Base-by-base conservation (phyloP, 2,113 vertebrate genomes). In the Catagonus wagneri region DNA sequence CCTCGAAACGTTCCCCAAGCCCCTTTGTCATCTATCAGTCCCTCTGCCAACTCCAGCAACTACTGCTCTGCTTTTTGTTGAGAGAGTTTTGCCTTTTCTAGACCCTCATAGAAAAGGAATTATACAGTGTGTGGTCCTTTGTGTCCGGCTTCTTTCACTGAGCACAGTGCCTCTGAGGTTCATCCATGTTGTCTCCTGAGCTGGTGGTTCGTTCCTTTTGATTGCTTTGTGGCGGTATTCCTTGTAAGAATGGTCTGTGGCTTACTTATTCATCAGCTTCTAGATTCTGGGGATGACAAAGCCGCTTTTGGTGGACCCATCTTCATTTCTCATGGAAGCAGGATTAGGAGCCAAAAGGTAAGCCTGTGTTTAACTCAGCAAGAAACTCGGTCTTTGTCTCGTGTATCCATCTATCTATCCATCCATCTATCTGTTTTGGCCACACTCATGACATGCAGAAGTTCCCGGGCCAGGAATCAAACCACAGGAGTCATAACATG, bases 31-130 rank as follows among this genome's bases (percentile, higher is more conserved):
- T 13, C 36, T 27, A 50, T 13, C 36, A 72, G 3, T n/a, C 50
- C n/a, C 14, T 60, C 69, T 91, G 68, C 93, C 60, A 54, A 4
- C 6, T 13, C 19, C 39, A 60, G 34, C 61, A 71, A 20, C 27
- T 74, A 54, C 58, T 0, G 27, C 50, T 75, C 56, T 50, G 54
- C 61, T 68, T 88, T 72, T 75, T 69, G 50, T 69, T 2, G 2
- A 66, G 15, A 20, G 1, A 16, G n/a, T 56, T 94, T 79, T 87
- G 81, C 91, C 66, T 88, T 34, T 88, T 78, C 91, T 81, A 79
- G 95, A 88, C 72, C 13, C 61, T 66, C 50, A 36, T 0, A 25
- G 72, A 56, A 93, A 90, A 12, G 68, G 36, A 90, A 39, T 19
- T 14, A 63, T 1, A n/a, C 15, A 61, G 87, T 27, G 11, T 29